These are phyloP conservation scores for Hyla sarda DNA, from an alignment of 2,113 vertebrate species.

Conservation along the genomic window DNA sequence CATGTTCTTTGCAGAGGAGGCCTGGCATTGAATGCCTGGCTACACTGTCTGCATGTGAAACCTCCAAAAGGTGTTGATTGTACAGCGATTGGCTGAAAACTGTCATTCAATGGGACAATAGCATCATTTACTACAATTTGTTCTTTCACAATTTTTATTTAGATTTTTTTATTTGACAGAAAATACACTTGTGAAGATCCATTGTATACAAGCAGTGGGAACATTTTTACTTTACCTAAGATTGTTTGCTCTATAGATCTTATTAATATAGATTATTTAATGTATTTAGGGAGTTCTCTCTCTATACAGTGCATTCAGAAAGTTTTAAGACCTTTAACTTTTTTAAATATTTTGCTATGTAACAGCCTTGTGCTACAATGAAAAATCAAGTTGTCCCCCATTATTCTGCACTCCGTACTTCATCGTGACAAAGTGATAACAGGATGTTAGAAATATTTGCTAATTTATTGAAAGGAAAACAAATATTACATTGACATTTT, in stretches of 20 bases:
- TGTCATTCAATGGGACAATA: neutral
- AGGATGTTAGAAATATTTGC: no score
- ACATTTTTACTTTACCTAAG: neutral
- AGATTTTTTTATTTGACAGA: neutral
- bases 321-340: no score
- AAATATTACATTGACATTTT: no score
- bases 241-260: neutral
- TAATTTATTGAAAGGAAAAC: no score
- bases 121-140: neutral
- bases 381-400: no score
- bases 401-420: no score
- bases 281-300: no score
- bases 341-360: no score
- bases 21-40: constrained; percentile 14
- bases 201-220: neutral
- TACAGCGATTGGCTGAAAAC: constrained; percentile 12
- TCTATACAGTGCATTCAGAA: no score
- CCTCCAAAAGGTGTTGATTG: constrained; percentile 30
- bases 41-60: constrained; percentile 3
- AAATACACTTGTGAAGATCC: neutral
- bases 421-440: no score
- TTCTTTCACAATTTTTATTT: no score
- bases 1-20: neutral
- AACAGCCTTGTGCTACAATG: no score
- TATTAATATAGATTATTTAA: neutral